A percentile compares a stretch with the other conserved stretches of the same genome.
Conservation (phyloP, 2,888 invertebrate species). For the Ichneumoninae sp. region DNA sequence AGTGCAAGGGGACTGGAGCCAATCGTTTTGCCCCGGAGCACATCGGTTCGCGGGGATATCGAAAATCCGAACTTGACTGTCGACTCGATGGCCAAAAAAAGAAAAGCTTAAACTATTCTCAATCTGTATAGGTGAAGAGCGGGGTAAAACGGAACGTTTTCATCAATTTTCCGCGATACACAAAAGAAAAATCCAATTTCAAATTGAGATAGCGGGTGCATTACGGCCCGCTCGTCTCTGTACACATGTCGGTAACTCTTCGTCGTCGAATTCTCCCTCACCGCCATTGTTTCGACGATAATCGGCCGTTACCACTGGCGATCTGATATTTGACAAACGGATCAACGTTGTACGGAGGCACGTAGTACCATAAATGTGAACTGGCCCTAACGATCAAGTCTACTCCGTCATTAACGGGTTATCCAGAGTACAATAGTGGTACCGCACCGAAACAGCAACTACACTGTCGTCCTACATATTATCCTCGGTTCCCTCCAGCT, state of each 20-base stretch:
- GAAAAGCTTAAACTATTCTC: constrained; percentile 23
- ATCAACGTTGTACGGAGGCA: neutral
- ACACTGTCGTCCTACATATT: constrained; percentile 17
- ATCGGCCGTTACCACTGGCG: constrained; percentile 17
- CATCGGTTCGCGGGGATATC: constrained; percentile 52
- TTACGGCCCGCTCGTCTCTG: neutral
- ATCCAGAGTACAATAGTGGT: neutral
- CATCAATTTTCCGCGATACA: neutral
- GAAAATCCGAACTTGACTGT: constrained; percentile 60
- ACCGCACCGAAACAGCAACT: neutral
- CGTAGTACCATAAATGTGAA: constrained; percentile 35
- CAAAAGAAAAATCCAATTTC: neutral
- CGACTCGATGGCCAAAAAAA: constrained; percentile 40
- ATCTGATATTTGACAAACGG: constrained; percentile 57
- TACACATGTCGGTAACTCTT: neutral
- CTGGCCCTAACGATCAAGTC: constrained; percentile 20
- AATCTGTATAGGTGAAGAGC: neutral
- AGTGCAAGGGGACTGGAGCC: constrained; percentile 22
- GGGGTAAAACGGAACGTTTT: neutral
- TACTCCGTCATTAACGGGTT: constrained; percentile 23
- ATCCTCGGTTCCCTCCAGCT: neutral
- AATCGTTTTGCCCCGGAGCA: constrained; percentile 39
- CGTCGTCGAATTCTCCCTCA: constrained; percentile 15
- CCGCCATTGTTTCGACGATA: constrained; percentile 27
- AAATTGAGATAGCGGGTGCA: neutral